Conservation (phyloP, 2,113 vertebrate species). For the Holacanthus passer region DNA sequence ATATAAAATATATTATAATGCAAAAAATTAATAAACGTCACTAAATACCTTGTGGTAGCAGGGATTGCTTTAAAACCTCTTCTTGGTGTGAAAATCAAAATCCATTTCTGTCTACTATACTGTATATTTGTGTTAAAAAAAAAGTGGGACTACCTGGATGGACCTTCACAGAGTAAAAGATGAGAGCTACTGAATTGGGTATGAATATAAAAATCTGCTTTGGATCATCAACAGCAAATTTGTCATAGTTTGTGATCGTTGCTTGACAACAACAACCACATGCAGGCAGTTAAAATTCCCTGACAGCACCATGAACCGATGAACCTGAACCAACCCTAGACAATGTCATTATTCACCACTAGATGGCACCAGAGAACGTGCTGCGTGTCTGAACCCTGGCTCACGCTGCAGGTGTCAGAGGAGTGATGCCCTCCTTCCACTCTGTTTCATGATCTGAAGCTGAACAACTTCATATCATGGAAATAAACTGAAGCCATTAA, state of each 20-base stretch:
- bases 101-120: neutral
- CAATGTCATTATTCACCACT: conserved; percentile 48
- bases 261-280: neutral
- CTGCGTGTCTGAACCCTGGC: neutral
- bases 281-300: neutral
- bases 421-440: neutral
- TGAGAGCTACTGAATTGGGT: neutral
- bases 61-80: neutral
- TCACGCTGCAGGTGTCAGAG: conserved; percentile 18
- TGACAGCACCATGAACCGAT: neutral
- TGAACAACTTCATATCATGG: neutral
- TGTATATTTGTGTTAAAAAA: neutral
- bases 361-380: conserved; percentile 65
- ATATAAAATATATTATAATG: neutral
- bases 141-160: neutral
- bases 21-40: neutral
- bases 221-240: neutral
- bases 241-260: neutral
- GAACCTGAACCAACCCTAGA: neutral
- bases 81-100: neutral
- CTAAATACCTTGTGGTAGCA: neutral
- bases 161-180: neutral
- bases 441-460: conserved; percentile 3
- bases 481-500: conserved; percentile 8
- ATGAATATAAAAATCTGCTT: neutral